Percentiles rank a stretch among this genome's conserved stretches.
phyloP scores from a whole-genome alignment of 2,113 vertebrate genomes.

The Puma concolor region DNA sequence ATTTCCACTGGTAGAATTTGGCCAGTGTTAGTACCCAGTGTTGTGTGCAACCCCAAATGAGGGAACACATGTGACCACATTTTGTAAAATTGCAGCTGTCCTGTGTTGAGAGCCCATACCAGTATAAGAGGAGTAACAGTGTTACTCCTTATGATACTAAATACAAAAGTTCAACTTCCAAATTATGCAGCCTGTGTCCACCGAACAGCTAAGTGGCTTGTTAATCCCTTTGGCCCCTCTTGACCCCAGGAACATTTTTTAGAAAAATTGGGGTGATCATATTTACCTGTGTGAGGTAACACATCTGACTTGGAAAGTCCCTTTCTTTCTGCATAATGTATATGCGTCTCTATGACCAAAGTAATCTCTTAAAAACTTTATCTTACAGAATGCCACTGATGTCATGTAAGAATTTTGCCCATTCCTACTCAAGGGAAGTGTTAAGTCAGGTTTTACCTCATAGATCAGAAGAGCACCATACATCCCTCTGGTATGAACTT shows the following conservation, averaged over 20 bases:
- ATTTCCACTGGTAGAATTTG: neutral
- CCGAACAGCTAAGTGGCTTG: neutral
- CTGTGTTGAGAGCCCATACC: neutral
- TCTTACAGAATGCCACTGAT: neutral
- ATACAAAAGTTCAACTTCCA: neutral
- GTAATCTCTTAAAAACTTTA: neutral
- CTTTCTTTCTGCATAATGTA: neutral
- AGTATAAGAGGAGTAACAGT: neutral
- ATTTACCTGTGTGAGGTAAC: neutral
- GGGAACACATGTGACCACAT: accelerated
- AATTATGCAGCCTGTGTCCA: neutral
- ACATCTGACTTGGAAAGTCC: neutral
- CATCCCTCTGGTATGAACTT: neutral
- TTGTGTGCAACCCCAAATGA: neutral
- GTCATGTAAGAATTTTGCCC: neutral
- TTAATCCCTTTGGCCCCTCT: neutral
- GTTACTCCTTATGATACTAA: neutral
- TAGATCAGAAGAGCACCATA: neutral
- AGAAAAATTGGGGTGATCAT: neutral
- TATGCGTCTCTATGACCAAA: neutral
- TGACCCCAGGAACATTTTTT: neutral
- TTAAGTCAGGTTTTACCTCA: neutral
- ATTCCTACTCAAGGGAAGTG: neutral
- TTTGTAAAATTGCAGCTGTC: neutral
- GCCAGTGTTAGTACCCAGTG: neutral